Conservation (phyloP, 2,113 vertebrate species). For the Lampris megalopsis region DNA sequence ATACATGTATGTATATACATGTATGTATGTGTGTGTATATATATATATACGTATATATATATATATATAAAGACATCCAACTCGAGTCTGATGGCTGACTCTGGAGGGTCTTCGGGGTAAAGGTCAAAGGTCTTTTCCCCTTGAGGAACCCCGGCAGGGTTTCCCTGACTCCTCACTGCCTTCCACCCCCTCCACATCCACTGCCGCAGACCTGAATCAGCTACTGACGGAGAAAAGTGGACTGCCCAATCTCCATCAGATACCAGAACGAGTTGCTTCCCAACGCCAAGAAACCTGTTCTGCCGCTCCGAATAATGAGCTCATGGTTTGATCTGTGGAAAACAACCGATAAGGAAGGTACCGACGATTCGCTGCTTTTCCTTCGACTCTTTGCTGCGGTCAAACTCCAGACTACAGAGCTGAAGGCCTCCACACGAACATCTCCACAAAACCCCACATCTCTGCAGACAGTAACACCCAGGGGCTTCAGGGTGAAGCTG, state of each 20-base stretch:
- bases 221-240: neutral
- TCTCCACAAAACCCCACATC: slow-evolving; percentile 18
- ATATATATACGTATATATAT: too few species aligned
- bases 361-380: slow-evolving; percentile 17
- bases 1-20: too few species aligned
- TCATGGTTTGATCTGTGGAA: slow-evolving; percentile 47
- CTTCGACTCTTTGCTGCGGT: neutral
- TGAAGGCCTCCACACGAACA: too few species aligned
- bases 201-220: neutral
- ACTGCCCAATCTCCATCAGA: too few species aligned
- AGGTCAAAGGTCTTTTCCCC: too few species aligned
- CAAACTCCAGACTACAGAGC: too few species aligned
- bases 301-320: slow-evolving; percentile 35
- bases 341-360: slow-evolving; percentile 45
- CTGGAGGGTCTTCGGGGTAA: too few species aligned
- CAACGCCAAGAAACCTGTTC: slow-evolving; percentile 6
- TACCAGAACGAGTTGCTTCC: slow-evolving; percentile 11
- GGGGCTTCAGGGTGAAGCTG: slow-evolving; percentile 36
- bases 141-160: too few species aligned
- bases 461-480: slow-evolving; percentile 56
- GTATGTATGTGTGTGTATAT: too few species aligned
- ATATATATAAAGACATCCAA: too few species aligned
- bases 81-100: too few species aligned
- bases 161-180: neutral
- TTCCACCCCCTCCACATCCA: neutral